phyloP scores from a whole-genome alignment of 1,140 invertebrate genomes.

The Laupala kohalensis region DNA sequence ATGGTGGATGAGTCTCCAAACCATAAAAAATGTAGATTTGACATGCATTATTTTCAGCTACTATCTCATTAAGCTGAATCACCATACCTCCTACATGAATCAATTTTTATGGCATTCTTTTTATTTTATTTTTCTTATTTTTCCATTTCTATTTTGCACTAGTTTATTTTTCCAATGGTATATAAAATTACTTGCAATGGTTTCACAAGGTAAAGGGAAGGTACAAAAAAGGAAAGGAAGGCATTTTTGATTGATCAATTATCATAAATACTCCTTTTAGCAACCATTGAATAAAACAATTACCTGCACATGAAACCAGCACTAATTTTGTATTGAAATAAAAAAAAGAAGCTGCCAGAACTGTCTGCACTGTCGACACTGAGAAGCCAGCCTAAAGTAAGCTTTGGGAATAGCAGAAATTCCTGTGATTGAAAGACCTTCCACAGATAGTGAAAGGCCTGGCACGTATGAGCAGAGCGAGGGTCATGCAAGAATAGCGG shows the following conservation, averaged over 20 bases:
- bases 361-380: neutral
- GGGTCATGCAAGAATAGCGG: slow-evolving; percentile 4
- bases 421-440: neutral
- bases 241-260: neutral
- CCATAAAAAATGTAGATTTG: too few species aligned
- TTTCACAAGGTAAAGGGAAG: neutral
- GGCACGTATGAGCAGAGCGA: neutral
- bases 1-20: too few species aligned
- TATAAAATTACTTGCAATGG: neutral
- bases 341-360: neutral
- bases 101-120: too few species aligned
- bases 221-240: neutral
- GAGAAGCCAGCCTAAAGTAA: slow-evolving; percentile 1
- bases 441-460: neutral
- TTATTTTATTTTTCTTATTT: too few species aligned
- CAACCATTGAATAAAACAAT: neutral
- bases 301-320: neutral
- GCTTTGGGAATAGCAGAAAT: neutral
- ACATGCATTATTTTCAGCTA: neutral
- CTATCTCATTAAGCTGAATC: neutral
- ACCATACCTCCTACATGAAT: neutral
- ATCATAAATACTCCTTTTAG: neutral
- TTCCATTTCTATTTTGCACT: too few species aligned
- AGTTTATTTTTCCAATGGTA: too few species aligned
- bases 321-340: neutral